phyloP scores from a whole-genome alignment of 2,888 invertebrate species.

The Nymphalis urticae region DNA sequence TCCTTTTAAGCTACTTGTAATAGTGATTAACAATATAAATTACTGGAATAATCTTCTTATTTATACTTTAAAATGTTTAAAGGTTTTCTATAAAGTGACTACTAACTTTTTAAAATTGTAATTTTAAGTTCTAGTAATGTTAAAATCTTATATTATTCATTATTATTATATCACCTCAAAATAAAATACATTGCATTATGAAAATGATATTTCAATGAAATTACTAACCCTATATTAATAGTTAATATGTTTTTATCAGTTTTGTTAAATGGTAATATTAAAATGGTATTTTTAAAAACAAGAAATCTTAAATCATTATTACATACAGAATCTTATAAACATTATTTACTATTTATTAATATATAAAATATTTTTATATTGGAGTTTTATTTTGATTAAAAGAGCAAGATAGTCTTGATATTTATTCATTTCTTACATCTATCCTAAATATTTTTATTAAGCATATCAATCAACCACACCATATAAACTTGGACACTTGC shows the following conservation, averaged over 20 bases:
- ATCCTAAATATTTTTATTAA: too few species aligned
- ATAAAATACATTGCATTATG: slow-evolving; percentile 8
- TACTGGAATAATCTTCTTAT: slow-evolving; percentile 3
- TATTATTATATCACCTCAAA: not conserved
- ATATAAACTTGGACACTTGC: too few species aligned
- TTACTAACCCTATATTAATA: not conserved
- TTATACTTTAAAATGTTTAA: not conserved
- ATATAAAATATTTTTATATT: too few species aligned
- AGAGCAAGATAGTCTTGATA: too few species aligned
- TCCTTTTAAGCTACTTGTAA: slow-evolving; percentile 8
- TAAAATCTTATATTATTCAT: not conserved
- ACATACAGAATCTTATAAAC: too few species aligned
- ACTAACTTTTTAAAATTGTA: not conserved
- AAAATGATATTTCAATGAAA: not conserved
- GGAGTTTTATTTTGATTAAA: too few species aligned
- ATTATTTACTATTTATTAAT: too few species aligned
- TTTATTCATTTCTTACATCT: too few species aligned
- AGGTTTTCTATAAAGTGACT: not conserved
- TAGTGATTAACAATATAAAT: not conserved
- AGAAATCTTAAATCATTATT: too few species aligned
- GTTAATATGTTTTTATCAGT: not conserved
- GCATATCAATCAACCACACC: too few species aligned
- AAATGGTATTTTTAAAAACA: too few species aligned
- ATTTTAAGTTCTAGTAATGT: not conserved
- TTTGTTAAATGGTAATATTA: too few species aligned